These are phyloP conservation scores for Piscicola geometra DNA, from an alignment of 2,888 invertebrate genomes.

Conservation along the genomic window DNA sequence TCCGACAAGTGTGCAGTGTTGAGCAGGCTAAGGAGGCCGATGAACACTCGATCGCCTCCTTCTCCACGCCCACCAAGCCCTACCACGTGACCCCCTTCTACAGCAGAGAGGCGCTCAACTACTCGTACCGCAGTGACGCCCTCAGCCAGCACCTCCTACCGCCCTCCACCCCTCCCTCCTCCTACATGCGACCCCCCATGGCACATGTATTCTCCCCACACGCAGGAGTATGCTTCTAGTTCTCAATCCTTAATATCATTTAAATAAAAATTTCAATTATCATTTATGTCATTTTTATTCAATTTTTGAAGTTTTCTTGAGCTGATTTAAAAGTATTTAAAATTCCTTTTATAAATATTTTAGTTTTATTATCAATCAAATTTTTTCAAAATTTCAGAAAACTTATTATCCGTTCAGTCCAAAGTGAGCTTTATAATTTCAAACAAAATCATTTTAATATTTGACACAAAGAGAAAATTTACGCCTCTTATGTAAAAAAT, in stretches of 20 bases:
- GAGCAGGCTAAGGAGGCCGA: neutral
- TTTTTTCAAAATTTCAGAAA: neutral
- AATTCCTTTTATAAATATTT: neutral
- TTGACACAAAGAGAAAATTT: too few species aligned
- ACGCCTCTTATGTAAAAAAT: too few species aligned
- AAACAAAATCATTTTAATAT: too few species aligned
- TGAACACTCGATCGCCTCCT: neutral
- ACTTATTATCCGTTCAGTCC: neutral
- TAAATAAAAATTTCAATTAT: neutral
- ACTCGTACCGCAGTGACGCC: slow-evolving; percentile 5
- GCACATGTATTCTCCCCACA: slow-evolving; percentile 28
- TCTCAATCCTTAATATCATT: neutral
- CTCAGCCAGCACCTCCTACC: neutral
- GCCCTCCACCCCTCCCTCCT: slow-evolving; percentile 19
- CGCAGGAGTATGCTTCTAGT: slow-evolving; percentile 1
- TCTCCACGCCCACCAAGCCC: neutral
- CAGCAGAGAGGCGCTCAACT: slow-evolving; percentile 7
- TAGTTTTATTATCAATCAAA: neutral
- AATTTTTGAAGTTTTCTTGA: neutral
- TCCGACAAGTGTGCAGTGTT: neutral
- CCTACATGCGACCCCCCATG: slow-evolving; percentile 26
- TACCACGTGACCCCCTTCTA: slow-evolving; percentile 1
- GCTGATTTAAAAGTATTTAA: neutral
- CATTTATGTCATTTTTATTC: too few species aligned
- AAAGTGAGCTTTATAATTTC: neutral